Evolutionary conservation across 2,888 invertebrate species (phyloP), one percentile per base, ranked within the genome.

Genomic region (Campaea margaritaria): DNA sequence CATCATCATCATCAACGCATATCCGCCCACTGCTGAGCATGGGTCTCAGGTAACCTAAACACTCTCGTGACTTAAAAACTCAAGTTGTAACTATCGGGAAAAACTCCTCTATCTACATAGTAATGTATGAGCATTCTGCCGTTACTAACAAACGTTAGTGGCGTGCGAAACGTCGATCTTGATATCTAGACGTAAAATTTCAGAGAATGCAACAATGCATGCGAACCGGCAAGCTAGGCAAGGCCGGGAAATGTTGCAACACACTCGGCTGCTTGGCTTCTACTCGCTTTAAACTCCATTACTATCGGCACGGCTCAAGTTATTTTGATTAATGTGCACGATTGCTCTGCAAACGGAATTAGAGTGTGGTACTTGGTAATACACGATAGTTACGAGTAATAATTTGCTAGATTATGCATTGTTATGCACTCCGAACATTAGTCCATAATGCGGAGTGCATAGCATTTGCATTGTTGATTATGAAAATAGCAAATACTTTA

Each of bases 211-310:
- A 67, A 67, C 67, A 70, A 66, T 67, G 65, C 67, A 69, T 67
- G 61, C 63, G 60, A 69, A 65, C 61, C 43, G 47, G 27, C 49
- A 48, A 46, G 43, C 55, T 34, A 58, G 61, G 61, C 73, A 75
- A 73, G 73, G 70, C 69, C 69, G 67, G 57, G 53, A 67, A 63
- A 41, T 72, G 62, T 70, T 67, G 72, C 68, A 74, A 74, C 39
- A 43, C 58, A 31, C 31, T 31, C 10, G 31, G 31, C 61, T 62
- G 49, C 58, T 58, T 56, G 50, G 51, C 62, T 64, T 49, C 48
- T 41, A 36, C 42, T 42, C 10, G 31, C 58, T 28, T 50, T 45
- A 60, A 27, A 60, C 58, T 62, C 55, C 58, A 64, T 67, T 62
- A 62, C 59, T 58, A 64, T 64, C 62, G 64, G 48, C 62, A 47